A percentile compares a stretch with the other conserved stretches of the same genome.
Evolutionary conservation across 2,113 vertebrate species (phyloP).

Genomic region (Paradisaea rubra): DNA sequence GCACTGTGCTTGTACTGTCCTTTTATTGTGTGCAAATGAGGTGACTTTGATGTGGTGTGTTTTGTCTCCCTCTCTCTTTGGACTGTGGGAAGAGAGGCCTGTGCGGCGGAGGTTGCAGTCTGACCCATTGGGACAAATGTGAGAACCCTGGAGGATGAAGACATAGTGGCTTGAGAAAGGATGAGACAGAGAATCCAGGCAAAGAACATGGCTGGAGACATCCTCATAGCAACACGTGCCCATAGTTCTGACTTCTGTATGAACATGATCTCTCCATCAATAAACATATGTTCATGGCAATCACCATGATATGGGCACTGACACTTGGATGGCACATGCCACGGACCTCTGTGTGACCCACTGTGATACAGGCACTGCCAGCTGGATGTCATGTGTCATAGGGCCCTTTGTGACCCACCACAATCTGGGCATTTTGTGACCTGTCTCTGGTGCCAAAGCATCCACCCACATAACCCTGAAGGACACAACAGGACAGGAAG

Average conservation of each 20-base stretch:
- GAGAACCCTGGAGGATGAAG: not conserved
- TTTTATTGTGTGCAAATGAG: not conserved
- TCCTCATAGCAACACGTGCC: not conserved
- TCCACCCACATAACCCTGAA: fast-evolving
- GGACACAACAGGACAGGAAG: not conserved
- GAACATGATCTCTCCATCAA: not conserved
- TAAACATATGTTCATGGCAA: not conserved
- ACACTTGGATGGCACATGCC: not conserved
- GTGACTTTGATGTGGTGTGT: not conserved
- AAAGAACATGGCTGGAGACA: not conserved
- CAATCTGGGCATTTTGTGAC: not conserved
- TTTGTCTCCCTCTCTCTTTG: not conserved
- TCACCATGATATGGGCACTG: not conserved
- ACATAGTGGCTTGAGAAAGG: not conserved
- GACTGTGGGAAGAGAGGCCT: not conserved
- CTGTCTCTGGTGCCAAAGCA: fast-evolving
- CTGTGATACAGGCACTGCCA: not conserved
- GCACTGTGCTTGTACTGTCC: not conserved
- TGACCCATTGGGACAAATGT: not conserved
- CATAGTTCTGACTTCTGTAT: not conserved
- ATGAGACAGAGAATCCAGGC: not conserved
- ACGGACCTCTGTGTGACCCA: not conserved
- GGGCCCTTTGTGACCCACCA: not conserved
- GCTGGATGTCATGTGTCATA: not conserved
- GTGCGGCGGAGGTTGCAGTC: not conserved